Conservation (phyloP, 2,113 vertebrate species). For the Lathamus discolor region DNA sequence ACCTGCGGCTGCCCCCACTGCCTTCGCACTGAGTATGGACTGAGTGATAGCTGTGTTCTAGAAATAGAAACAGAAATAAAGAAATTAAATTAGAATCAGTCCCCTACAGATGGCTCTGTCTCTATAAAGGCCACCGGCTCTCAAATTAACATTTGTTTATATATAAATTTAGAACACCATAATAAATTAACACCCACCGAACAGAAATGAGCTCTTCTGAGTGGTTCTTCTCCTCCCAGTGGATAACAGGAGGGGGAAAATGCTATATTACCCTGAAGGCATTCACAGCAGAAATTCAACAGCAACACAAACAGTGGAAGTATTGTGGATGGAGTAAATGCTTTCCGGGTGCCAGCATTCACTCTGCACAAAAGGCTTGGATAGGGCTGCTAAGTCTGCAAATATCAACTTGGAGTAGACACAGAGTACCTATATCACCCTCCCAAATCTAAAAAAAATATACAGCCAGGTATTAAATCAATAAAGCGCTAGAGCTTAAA, state of each 20-base stretch:
- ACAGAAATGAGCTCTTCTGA: background rate
- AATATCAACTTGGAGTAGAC: background rate
- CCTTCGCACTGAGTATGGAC: background rate
- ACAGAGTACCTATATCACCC: background rate
- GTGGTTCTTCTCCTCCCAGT: background rate
- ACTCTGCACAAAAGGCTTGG: background rate
- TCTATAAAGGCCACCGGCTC: slow-evolving; percentile 24
- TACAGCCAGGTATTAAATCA: background rate
- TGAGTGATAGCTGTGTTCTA: background rate
- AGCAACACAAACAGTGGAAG: background rate
- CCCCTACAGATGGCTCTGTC: slow-evolving; percentile 22
- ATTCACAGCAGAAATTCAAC: slow-evolving; percentile 18
- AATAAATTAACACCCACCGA: slow-evolving; percentile 20
- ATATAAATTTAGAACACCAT: slow-evolving; percentile 17
- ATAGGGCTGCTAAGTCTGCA: background rate
- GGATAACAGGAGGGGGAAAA: background rate
- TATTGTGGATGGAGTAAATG: background rate
- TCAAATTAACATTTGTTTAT: slow-evolving; percentile 20
- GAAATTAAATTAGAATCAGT: background rate
- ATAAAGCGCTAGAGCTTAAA: background rate
- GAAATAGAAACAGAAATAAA: slow-evolving; percentile 3
- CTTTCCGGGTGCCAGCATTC: background rate
- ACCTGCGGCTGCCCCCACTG: background rate
- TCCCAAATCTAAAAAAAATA: background rate
- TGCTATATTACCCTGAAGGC: background rate